phyloP scores from a whole-genome alignment of 2,888 invertebrate genomes.

The Noctua comes region DNA sequence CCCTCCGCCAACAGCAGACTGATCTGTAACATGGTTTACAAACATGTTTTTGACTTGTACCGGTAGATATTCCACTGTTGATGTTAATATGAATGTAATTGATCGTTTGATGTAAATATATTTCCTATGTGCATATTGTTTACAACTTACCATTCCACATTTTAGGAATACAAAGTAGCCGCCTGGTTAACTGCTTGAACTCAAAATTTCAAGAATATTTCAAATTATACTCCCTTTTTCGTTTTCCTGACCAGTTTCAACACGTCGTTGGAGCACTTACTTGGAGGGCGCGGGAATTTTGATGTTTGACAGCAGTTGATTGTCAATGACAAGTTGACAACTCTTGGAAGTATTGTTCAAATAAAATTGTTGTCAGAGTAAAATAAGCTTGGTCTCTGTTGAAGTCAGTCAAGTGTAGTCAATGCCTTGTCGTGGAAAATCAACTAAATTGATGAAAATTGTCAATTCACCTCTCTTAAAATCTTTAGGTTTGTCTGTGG shows the following conservation, averaged over 20 bases:
- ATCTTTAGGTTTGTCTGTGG: neutral
- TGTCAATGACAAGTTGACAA: neutral
- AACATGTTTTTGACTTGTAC: conserved; percentile 1
- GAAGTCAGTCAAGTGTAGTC: neutral
- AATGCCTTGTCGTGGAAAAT: neutral
- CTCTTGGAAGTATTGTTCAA: no score
- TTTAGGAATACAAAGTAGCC: conserved; percentile 23
- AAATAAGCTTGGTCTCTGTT: neutral
- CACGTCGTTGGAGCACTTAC: conserved; percentile 39
- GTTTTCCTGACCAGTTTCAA: conserved; percentile 29
- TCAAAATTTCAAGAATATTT: neutral
- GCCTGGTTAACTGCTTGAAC: neutral
- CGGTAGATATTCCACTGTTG: neutral
- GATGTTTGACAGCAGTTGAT: conserved; percentile 1
- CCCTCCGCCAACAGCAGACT: conserved; percentile 86
- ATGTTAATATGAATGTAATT: neutral
- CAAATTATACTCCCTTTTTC: neutral
- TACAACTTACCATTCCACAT: conserved; percentile 79
- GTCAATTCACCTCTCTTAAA: neutral
- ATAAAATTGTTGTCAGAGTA: conserved; percentile 2
- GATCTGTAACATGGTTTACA: conserved; percentile 77
- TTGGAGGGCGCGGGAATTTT: conserved; percentile 34
- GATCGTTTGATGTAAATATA: neutral
- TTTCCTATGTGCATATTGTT: neutral
- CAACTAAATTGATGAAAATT: neutral